These are phyloP conservation scores for Bicyclus anynana DNA, from an alignment of 1,140 invertebrate genomes.

Conservation along the genomic window DNA sequence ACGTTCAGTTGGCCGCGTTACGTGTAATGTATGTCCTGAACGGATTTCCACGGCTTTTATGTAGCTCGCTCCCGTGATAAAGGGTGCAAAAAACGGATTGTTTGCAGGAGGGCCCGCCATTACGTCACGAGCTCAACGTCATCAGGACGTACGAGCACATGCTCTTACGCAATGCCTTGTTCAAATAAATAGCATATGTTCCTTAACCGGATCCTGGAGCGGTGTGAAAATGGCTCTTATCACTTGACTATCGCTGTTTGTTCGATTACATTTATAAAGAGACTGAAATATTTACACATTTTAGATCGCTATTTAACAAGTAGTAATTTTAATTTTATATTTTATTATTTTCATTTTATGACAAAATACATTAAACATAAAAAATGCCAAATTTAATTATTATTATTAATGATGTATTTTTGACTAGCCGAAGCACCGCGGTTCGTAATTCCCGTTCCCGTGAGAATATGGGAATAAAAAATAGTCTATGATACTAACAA, in stretches of 20 bases:
- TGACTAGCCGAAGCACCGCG: no score
- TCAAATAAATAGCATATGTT: constrained; percentile 72
- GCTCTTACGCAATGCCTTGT: constrained; percentile 63
- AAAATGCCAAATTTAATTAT: no score
- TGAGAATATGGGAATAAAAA: no score
- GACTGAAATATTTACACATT: no score
- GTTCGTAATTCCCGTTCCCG: no score
- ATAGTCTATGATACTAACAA: no score
- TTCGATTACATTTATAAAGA: background rate
- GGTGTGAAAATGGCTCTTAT: constrained; percentile 52
- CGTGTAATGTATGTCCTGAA: constrained; percentile 69
- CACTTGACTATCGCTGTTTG: constrained; percentile 8
- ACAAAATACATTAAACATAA: no score
- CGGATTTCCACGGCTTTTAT: constrained; percentile 71
- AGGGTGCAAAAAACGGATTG: constrained; percentile 73
- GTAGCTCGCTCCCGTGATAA: constrained; percentile 64
- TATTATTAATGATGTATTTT: no score
- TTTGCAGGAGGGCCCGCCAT: constrained; percentile 62
- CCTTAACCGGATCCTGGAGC: constrained; percentile 56
- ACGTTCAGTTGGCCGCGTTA: constrained; percentile 62
- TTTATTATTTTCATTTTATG: no score
- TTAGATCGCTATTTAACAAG: no score
- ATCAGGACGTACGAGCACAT: constrained; percentile 59
- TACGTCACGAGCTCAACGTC: constrained; percentile 63
- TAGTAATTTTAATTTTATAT: no score